Evolutionary conservation across 2,797 vertebrate species (phyloP).

Genomic region (Ambastaia sidthimunki): DNA sequence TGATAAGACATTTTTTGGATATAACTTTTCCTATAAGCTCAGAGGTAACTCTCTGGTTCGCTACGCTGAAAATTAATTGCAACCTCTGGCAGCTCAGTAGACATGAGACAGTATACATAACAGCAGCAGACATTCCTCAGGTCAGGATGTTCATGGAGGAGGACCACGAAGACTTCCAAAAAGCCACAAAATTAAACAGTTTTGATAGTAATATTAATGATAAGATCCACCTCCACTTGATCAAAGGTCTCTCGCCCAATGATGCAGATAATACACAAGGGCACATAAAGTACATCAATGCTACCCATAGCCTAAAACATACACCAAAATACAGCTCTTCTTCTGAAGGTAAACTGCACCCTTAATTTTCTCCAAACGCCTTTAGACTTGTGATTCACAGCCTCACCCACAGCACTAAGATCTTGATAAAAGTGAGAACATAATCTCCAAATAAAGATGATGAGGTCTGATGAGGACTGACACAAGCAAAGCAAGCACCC

Average conservation of each 20-base stretch:
- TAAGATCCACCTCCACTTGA: neutral
- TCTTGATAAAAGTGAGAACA: slow-evolving; percentile 70
- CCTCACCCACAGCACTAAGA: slow-evolving; percentile 34
- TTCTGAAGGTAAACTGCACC: slow-evolving; percentile 22
- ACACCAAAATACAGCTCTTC: neutral
- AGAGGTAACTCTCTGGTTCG: slow-evolving; percentile 2
- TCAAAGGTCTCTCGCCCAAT: too few species aligned
- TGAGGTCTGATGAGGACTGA: slow-evolving; percentile 70
- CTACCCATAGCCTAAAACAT: neutral
- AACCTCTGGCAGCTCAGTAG: neutral
- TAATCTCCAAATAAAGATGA: slow-evolving; percentile 72
- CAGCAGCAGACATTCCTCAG: neutral
- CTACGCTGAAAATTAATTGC: neutral
- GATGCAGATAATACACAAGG: neutral
- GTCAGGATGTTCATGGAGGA: neutral
- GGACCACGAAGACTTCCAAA: neutral
- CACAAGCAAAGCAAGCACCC: slow-evolving; percentile 61
- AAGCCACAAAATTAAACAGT: neutral
- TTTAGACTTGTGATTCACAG: slow-evolving; percentile 31
- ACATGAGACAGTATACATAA: slow-evolving; percentile 11
- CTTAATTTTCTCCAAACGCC: slow-evolving; percentile 50
- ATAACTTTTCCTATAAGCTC: slow-evolving; percentile 19
- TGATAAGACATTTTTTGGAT: slow-evolving; percentile 26
- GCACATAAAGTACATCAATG: neutral
- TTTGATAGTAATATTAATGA: neutral